Evolutionary conservation across 2,888 invertebrate species (phyloP), one percentile per base, ranked within the genome.

Genomic region (Sylvicola cinctus): DNA sequence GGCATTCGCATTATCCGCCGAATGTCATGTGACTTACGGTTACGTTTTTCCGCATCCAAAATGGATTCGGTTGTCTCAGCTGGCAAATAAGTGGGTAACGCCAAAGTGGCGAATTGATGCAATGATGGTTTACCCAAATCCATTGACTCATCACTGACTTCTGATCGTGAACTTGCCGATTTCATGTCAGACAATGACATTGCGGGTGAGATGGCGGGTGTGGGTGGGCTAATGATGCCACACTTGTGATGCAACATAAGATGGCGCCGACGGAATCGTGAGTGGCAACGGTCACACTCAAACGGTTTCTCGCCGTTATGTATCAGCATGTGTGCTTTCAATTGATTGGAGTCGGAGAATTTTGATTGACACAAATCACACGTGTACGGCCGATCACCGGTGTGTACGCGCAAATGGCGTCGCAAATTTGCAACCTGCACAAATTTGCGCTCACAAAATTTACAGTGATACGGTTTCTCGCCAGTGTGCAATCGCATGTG

Each of bases 401-500:
- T 90, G 55, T 90, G 90, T 1, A 88, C 88, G 34, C 88, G 69
- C 28, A 87, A 62, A 49, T 90, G 90, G 7, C 90, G 71, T 5
- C 90, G 65, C 26, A 90, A 64, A 54, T 90, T 90, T 11, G 90
- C 90, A 27, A 90, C 88, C 57, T 90, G 90, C 26, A 90, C 88
- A 55, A 90, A 90, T 51, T 85, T 81, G 3, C 87, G 70, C 42
- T 88, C 85, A 60, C 90, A 90, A 54, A 84, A 84, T 34, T 76
- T 76, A 58, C 90, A 90, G 49, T 80, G 78, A 57, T 88, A 90
- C 0, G 90, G 90, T 47, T 88, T 81, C 54, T 90, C 90, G 1
- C 90, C 90, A 2, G 90, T 90, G 55, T 90, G 90, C 39, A 90
- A 61, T 16, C 90, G 67, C 67, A 90, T 78, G 58, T 90, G 90